Conservation (phyloP, 2,888 invertebrate species). For the Cetonia aurata region DNA sequence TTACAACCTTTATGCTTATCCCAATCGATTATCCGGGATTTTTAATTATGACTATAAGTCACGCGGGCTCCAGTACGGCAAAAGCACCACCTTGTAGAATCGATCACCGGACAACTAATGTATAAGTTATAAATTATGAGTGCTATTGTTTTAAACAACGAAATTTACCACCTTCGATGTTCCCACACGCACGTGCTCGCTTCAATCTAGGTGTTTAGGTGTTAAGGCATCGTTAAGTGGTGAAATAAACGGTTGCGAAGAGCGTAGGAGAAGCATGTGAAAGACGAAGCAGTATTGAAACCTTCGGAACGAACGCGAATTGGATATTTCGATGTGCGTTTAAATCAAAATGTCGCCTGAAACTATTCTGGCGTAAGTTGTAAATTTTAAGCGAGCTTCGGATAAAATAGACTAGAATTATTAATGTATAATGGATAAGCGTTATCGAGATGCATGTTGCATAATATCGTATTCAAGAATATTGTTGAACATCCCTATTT, state of each 20-base stretch:
- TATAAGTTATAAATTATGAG: conserved; percentile 49
- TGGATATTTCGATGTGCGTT: conserved; percentile 45
- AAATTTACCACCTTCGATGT: conserved; percentile 50
- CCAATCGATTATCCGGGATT: conserved; percentile 41
- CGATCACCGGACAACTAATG: conserved; percentile 14
- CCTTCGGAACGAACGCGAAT: conserved; percentile 19
- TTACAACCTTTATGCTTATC: conserved; percentile 31
- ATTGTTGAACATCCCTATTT: background rate
- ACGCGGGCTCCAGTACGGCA: conserved; percentile 12
- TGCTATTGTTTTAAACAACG: conserved; percentile 51
- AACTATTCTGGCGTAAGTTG: conserved; percentile 41
- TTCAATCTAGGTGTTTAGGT: conserved; percentile 28
- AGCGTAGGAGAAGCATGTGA: conserved; percentile 29
- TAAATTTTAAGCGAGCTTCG: conserved; percentile 34
- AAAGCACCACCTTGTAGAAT: background rate
- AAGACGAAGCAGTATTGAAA: conserved; percentile 19
- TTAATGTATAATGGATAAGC: conserved; percentile 9
- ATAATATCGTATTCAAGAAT: background rate
- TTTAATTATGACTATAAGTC: conserved; percentile 43
- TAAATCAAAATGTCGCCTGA: conserved; percentile 49
- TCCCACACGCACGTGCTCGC: conserved; percentile 48
- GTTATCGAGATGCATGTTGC: background rate
- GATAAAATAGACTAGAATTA: conserved; percentile 15
- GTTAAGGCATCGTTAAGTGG: conserved; percentile 30
- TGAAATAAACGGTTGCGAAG: conserved; percentile 28